Evolutionary conservation across 2,797 vertebrate genomes (phyloP).

Genomic region (Poeciliopsis paucimaculata): DNA sequence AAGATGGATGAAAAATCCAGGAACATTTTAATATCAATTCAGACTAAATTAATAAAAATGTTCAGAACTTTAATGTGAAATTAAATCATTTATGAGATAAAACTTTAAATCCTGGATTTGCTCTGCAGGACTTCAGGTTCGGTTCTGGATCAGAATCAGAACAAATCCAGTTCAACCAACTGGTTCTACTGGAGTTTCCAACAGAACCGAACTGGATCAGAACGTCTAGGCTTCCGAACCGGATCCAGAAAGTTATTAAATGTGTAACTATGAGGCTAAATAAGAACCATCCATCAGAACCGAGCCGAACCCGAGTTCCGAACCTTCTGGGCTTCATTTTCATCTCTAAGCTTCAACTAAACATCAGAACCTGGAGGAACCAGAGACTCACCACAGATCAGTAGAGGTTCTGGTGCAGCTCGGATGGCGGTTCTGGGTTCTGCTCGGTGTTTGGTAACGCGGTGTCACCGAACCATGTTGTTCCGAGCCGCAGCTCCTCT

Average conservation of each 20-base stretch:
- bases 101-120: no score
- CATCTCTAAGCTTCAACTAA: no score
- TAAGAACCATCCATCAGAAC: background rate
- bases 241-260: background rate
- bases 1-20: background rate
- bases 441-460: conserved; percentile 22
- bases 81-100: no score
- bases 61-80: no score
- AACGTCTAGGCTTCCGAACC: background rate
- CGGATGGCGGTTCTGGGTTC: background rate
- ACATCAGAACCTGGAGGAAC: background rate
- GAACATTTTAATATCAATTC: background rate
- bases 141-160: background rate
- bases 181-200: background rate
- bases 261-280: background rate
- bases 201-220: background rate
- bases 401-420: background rate
- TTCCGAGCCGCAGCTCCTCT: conserved; percentile 23
- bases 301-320: background rate
- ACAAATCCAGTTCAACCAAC: background rate
- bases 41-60: background rate
- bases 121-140: no score
- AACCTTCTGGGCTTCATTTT: background rate
- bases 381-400: conserved; percentile 3
- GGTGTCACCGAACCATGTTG: conserved; percentile 60